Conservation (phyloP, 2,113 vertebrate species). For the Tetrax tetrax region DNA sequence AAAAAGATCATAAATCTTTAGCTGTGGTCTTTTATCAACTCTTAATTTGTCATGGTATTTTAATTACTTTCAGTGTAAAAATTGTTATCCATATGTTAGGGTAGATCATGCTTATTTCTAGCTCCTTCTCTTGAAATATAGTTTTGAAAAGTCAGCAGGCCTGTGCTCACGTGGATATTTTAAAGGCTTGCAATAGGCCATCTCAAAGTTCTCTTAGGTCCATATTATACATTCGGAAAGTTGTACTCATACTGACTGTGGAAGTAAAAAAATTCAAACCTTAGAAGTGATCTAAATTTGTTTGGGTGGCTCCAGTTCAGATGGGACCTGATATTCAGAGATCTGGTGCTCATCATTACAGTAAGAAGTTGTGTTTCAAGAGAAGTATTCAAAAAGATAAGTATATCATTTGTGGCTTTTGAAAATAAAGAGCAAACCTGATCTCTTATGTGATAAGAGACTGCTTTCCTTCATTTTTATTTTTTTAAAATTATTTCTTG, state of each 20-base stretch:
- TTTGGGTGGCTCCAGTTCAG: neutral
- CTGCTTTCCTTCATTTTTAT: neutral
- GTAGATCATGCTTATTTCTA: slow-evolving; percentile 15
- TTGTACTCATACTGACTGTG: neutral
- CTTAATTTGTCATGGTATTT: slow-evolving; percentile 78
- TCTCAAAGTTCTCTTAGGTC: neutral
- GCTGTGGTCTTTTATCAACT: slow-evolving; percentile 77
- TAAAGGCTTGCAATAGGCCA: neutral
- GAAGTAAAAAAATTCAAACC: neutral
- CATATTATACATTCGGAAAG: neutral
- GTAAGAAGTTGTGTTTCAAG: neutral
- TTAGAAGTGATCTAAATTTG: neutral
- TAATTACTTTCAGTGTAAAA: slow-evolving; percentile 75
- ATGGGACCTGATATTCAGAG: neutral
- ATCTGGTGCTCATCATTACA: neutral
- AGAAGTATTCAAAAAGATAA: neutral
- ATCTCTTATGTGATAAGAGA: neutral
- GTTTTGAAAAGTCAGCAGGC: neutral
- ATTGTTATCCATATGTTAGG: slow-evolving; percentile 71
- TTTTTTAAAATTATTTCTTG: neutral
- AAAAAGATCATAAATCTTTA: slow-evolving; percentile 72
- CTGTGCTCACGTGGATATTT: neutral
- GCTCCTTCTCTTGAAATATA: neutral
- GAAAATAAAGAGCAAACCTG: neutral
- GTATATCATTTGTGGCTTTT: neutral